A percentile compares a stretch with the other conserved stretches of the same genome.
These are phyloP conservation scores for Bedellia somnulentella DNA, from an alignment of 2,888 invertebrate species.

Conservation along the genomic window DNA sequence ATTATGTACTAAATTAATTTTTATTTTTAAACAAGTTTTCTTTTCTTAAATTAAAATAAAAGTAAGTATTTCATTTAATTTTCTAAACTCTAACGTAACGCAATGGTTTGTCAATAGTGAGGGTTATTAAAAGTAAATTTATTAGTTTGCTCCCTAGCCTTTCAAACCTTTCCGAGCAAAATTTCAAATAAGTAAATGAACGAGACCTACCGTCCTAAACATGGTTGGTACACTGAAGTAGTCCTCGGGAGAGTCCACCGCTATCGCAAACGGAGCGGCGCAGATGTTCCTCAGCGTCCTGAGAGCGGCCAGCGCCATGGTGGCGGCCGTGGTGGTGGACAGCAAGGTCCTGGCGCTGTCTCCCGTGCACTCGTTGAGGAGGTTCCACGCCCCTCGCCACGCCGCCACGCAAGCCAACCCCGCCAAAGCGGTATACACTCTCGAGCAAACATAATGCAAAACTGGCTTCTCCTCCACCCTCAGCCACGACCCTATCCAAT, in stretches of 20 bases:
- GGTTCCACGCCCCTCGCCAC: slow-evolving; percentile 84
- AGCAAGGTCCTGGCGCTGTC: slow-evolving; percentile 60
- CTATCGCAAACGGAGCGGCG: slow-evolving; percentile 79
- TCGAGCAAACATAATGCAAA: slow-evolving; percentile 69
- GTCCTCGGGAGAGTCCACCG: slow-evolving; percentile 72
- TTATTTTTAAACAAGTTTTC: too few species aligned
- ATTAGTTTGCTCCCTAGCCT: too few species aligned
- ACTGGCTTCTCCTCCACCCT: slow-evolving; percentile 71
- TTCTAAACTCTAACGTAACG: too few species aligned
- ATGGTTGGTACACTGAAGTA: slow-evolving; percentile 86
- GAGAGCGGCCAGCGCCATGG: slow-evolving; percentile 68
- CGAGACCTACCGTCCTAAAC: slow-evolving; percentile 76
- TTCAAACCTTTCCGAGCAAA: too few species aligned
- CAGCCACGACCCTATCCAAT: slow-evolving; percentile 50
- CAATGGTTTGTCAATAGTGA: too few species aligned
- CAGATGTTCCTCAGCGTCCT: slow-evolving; percentile 76
- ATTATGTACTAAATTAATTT: too few species aligned
- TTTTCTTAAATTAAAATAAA: too few species aligned
- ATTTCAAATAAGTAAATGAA: too few species aligned
- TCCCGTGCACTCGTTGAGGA: slow-evolving; percentile 72
- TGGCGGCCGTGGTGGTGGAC: slow-evolving; percentile 66
- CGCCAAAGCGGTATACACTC: slow-evolving; percentile 74
- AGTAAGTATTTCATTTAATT: too few species aligned
- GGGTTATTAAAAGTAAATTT: too few species aligned
- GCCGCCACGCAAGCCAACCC: slow-evolving; percentile 83